phyloP scores from a whole-genome alignment of 2,113 vertebrate species.

The Lamprotornis superbus region DNA sequence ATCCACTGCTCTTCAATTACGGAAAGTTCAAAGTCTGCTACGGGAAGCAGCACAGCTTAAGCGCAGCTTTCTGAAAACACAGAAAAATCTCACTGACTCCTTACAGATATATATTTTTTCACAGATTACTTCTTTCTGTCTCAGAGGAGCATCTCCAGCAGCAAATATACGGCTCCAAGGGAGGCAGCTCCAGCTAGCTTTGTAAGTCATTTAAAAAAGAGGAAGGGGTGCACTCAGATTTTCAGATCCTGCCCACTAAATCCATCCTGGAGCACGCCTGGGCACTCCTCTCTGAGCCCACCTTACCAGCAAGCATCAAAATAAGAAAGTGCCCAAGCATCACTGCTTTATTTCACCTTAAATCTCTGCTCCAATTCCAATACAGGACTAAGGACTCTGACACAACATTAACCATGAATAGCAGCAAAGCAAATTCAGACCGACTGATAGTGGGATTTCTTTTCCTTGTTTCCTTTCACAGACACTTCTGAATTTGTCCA shows the following conservation, averaged over 20 bases:
- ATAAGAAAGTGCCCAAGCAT: neutral
- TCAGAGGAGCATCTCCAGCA: neutral
- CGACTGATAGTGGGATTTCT: neutral
- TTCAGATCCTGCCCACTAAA: neutral
- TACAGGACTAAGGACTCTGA: neutral
- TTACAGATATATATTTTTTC: neutral
- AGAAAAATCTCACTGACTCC: neutral
- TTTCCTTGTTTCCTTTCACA: neutral
- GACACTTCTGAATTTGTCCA: neutral
- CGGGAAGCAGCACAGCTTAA: neutral
- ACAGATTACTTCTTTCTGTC: neutral
- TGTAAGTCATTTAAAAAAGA: neutral
- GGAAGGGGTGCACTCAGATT: neutral
- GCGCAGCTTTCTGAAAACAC: conserved; percentile 2
- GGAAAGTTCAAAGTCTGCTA: neutral
- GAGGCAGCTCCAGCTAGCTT: neutral
- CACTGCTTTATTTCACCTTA: neutral
- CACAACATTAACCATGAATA: neutral
- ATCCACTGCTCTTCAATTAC: neutral
- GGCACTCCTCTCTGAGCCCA: neutral
- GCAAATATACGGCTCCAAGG: neutral
- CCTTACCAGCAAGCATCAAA: neutral
- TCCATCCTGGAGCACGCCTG: accelerated
- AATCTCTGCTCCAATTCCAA: neutral
- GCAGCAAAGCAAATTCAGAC: neutral